Percentiles rank a stretch among this genome's conserved stretches.
Conservation (phyloP, 2,113 vertebrate species). For the Coracopsis vasa region DNA sequence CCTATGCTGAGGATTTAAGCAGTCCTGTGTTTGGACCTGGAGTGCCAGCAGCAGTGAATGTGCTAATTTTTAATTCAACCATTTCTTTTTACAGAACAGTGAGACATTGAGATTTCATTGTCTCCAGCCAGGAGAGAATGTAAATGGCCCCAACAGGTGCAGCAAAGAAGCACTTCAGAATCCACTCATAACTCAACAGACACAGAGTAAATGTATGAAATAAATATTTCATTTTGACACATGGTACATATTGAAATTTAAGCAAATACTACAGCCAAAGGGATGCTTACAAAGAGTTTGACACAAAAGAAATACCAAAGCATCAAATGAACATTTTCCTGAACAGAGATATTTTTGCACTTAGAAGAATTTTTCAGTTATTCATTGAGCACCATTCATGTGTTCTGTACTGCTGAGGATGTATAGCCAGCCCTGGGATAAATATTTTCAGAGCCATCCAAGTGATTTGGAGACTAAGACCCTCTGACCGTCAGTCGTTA, state of each 20-base stretch:
- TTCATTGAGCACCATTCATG: neutral
- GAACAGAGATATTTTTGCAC: neutral
- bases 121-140: neutral
- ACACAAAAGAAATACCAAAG: neutral
- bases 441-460: slow-evolving; percentile 4
- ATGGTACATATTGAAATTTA: slow-evolving; percentile 5
- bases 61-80: neutral
- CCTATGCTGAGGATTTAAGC: neutral
- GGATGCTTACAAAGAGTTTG: neutral
- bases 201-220: slow-evolving; percentile 37
- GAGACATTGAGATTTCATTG: neutral
- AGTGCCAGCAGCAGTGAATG: neutral
- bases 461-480: neutral
- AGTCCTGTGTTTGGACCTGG: neutral
- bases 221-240: slow-evolving; percentile 64
- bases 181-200: slow-evolving; percentile 6
- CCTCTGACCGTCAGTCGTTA: neutral
- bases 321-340: slow-evolving; percentile 5
- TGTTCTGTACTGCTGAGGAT: neutral
- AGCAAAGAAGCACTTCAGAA: neutral
- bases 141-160: slow-evolving; percentile 14
- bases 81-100: neutral
- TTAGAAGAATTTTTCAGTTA: neutral
- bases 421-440: neutral
- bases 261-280: slow-evolving; percentile 40